phyloP scores from a whole-genome alignment of 1,140 invertebrate genomes.

The Drosophila triauraria region DNA sequence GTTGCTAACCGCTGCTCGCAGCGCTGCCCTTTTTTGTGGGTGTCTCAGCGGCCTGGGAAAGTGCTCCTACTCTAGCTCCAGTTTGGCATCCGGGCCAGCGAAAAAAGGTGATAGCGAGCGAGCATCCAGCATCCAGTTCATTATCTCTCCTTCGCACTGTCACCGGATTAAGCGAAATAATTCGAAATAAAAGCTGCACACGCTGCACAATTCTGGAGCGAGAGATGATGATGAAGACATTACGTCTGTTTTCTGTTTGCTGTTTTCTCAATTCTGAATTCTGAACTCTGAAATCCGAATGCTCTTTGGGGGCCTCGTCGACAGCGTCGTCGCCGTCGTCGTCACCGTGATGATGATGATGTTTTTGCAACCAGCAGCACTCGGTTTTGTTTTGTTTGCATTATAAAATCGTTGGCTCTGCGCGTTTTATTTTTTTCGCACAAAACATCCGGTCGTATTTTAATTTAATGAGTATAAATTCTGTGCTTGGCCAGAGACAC shows the following conservation, averaged over 20 bases:
- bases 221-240: constrained; percentile 52
- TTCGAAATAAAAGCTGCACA: constrained; percentile 38
- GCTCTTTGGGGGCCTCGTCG: constrained; percentile 29
- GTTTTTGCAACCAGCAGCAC: constrained; percentile 37
- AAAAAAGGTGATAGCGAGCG: constrained; percentile 39
- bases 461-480: constrained; percentile 82
- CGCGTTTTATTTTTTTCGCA: constrained; percentile 52
- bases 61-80: constrained; percentile 13
- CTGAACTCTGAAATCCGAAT: constrained; percentile 16
- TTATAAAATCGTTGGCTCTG: constrained; percentile 69
- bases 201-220: constrained; percentile 54
- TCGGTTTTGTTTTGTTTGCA: constrained; percentile 65
- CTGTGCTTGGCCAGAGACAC: constrained; percentile 61
- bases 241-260: constrained; percentile 37
- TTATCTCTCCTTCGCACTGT: constrained; percentile 43
- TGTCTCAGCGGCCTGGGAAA: constrained; percentile 42
- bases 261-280: constrained; percentile 15
- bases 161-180: constrained; percentile 37
- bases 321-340: constrained; percentile 1
- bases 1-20: constrained; percentile 15
- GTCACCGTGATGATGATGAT: constrained; percentile 18
- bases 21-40: constrained; percentile 57
- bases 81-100: constrained; percentile 16
- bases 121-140: constrained; percentile 24
- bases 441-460: constrained; percentile 82